phyloP scores from a whole-genome alignment of 2,888 invertebrate species.

The Plebejus melissa region DNA sequence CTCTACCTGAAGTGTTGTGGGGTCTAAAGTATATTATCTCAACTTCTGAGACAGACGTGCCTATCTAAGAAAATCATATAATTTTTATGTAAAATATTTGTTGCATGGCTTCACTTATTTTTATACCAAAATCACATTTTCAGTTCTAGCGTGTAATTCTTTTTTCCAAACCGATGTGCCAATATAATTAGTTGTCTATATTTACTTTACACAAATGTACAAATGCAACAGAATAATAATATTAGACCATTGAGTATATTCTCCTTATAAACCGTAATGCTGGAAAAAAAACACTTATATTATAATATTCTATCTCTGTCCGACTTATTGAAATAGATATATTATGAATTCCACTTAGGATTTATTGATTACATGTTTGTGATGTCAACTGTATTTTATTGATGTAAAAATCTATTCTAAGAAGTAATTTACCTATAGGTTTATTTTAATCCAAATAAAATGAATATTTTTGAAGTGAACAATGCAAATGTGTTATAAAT shows the following conservation, averaged over 20 bases:
- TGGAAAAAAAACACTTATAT: not conserved
- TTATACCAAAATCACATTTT: not conserved
- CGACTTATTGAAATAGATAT: not conserved
- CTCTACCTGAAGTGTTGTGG: constrained; percentile 1
- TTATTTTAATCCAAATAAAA: constrained; percentile 6
- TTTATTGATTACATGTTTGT: not conserved
- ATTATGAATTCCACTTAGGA: not conserved
- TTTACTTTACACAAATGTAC: not conserved
- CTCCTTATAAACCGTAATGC: not conserved
- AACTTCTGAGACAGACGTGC: constrained; percentile 5
- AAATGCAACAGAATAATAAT: not conserved
- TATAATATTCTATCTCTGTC: not conserved
- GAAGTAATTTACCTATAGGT: not conserved
- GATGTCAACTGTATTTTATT: not conserved
- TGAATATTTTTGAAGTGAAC: not conserved
- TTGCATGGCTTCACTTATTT: not conserved
- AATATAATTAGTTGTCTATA: not conserved
- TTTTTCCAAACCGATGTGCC: not conserved
- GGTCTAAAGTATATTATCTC: constrained; percentile 7
- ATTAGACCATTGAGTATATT: not conserved
- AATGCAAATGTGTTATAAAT: not conserved
- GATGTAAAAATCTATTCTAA: not conserved
- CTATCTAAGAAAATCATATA: not conserved
- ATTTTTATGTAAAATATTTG: constrained; percentile 4
- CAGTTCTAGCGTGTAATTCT: not conserved